Percentiles rank a stretch among this genome's conserved stretches.
phyloP scores from a whole-genome alignment of 1,140 invertebrate genomes.

The Tetramorium alpestre region DNA sequence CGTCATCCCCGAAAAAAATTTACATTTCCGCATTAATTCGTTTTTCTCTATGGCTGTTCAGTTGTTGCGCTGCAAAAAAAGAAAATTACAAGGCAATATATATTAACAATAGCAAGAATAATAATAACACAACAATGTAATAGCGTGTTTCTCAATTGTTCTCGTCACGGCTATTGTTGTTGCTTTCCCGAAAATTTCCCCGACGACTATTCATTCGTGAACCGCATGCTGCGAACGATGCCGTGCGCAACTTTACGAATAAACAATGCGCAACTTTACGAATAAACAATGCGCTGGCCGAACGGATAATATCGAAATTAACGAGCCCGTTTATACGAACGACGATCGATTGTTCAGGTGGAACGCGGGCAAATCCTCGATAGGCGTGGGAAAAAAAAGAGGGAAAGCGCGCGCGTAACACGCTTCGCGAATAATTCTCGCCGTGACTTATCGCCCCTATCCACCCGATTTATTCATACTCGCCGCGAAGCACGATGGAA shows the following conservation, averaged over 20 bases:
- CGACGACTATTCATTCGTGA: slow-evolving; percentile 20
- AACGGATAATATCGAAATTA: slow-evolving; percentile 46
- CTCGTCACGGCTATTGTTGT: slow-evolving; percentile 27
- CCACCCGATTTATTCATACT: slow-evolving; percentile 18
- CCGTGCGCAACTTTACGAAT: slow-evolving; percentile 20
- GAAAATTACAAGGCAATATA: slow-evolving; percentile 1
- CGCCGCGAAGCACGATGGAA: neutral
- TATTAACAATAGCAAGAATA: slow-evolving; percentile 13
- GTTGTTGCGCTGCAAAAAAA: neutral
- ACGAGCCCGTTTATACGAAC: slow-evolving; percentile 7
- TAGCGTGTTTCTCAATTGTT: slow-evolving; percentile 3
- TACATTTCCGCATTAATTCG: neutral
- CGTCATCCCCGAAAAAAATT: neutral
- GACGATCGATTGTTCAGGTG: slow-evolving; percentile 11
- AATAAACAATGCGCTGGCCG: neutral
- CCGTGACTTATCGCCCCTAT: slow-evolving; percentile 42
- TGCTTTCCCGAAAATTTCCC: slow-evolving; percentile 22
- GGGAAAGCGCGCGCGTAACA: neutral
- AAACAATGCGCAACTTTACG: slow-evolving; percentile 23
- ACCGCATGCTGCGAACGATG: neutral
- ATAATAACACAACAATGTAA: slow-evolving; percentile 21
- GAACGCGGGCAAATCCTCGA: neutral
- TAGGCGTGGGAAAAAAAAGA: neutral
- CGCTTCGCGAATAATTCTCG: slow-evolving; percentile 29
- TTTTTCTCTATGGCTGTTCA: neutral